Evolutionary conservation across 2,797 vertebrate species (phyloP), one percentile per base, ranked within the genome.

Genomic region (Hozukius guyotensis): DNA sequence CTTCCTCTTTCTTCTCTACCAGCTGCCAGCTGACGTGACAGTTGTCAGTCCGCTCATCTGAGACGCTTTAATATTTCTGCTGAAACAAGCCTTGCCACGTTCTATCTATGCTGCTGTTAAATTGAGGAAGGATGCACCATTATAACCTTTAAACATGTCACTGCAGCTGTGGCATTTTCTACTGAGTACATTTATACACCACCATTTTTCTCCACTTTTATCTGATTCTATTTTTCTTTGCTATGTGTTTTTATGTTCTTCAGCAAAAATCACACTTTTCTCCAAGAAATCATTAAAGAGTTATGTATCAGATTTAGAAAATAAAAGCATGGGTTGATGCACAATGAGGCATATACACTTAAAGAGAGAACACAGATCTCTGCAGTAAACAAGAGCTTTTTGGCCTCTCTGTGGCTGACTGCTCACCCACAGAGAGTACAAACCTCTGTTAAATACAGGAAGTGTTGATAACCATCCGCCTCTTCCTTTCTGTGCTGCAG

Each of bases 391-490:
- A 1, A 31, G 12, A 55, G 34, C 20, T 31, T 62, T 38, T 22
- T 49, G 24, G 12, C 13, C 13, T 72, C 11, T 46, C 2, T 29
- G 13, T 31, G 65, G 31, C 36, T 61, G 38, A 69, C 31, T 31
- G 65, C 75, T 87, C 31, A 46, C 27, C 74, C 62, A 36, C 61
- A 81, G 18, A 84, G 65, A 75, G 32, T 53, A 77, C 27, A 34
- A 82, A 62, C 46, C 52, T 72, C 25, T 55, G 71, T 72, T 75
- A 67, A 78, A 92, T 85, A 78, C 76, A 92, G 90, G 90, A 92
- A 92, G 84, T 87, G 75, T 34, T 68, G 72, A 71, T 72, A 77
- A 65, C n/a, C 60, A 65, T 16, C 72, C 46, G 24, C 75, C 70
- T 64, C 81, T 79, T 84, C 72, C 80, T 83, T 79, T 84, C 57